A percentile compares a stretch with the other conserved stretches of the same genome.
Evolutionary conservation across 2,113 vertebrate species (phyloP).

Genomic region (Panurus biarmicus): DNA sequence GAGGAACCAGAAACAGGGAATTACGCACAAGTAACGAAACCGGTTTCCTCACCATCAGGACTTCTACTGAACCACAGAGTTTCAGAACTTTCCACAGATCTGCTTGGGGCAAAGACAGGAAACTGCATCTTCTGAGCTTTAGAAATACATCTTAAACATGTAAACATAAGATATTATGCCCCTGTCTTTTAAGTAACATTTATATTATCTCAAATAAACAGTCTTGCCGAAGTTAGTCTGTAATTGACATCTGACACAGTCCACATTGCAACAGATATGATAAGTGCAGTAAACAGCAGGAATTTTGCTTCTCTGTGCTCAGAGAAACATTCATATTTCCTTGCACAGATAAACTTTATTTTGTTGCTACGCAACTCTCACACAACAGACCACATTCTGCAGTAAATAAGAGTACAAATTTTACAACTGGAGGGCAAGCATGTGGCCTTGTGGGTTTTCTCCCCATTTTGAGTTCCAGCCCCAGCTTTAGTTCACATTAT

Average conservation of each 20-base stretch:
- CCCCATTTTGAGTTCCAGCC: slow-evolving; percentile 46
- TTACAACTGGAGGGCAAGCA: slow-evolving; percentile 60
- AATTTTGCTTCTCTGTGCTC: slow-evolving; percentile 46
- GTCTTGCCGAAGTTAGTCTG: slow-evolving; percentile 28
- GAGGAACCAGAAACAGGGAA: slow-evolving; percentile 13
- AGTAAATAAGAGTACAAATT: slow-evolving; percentile 66
- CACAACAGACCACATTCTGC: slow-evolving; percentile 33
- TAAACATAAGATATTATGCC: slow-evolving; percentile 62
- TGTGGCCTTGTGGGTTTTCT: slow-evolving; percentile 42
- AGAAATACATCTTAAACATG: slow-evolving; percentile 53
- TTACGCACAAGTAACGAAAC: background rate
- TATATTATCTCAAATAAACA: slow-evolving; percentile 73
- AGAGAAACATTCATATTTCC: slow-evolving; percentile 60
- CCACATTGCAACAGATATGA: slow-evolving; percentile 52
- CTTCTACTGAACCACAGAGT: background rate
- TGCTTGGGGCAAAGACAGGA: slow-evolving; percentile 50
- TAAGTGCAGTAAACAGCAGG: slow-evolving; percentile 63
- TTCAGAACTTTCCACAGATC: slow-evolving; percentile 36
- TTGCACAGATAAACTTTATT: slow-evolving; percentile 66
- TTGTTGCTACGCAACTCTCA: slow-evolving; percentile 68
- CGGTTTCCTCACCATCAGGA: background rate
- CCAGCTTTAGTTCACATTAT: slow-evolving; percentile 59
- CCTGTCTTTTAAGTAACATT: slow-evolving; percentile 66
- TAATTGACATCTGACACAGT: slow-evolving; percentile 67
- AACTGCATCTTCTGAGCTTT: slow-evolving; percentile 61